These are phyloP conservation scores for Lordiphosa andalusiaca DNA, from an alignment of 2,888 invertebrate species.

Conservation along the genomic window DNA sequence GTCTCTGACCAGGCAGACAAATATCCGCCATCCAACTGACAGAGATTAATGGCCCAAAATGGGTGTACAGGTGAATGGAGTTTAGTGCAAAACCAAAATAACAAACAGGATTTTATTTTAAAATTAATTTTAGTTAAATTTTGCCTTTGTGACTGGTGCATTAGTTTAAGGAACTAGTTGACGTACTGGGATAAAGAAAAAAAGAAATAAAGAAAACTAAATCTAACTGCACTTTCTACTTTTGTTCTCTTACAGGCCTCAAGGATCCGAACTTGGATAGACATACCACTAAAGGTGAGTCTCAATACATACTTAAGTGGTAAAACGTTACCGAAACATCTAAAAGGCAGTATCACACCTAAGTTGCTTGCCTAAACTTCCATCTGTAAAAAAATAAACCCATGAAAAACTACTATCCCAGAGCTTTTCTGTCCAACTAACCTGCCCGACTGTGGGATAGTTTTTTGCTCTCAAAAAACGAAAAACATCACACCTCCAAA, in stretches of 20 bases:
- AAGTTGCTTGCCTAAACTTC: no score
- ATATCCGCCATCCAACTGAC: conserved; percentile 34
- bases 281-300: conserved; percentile 68
- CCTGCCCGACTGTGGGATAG: no score
- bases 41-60: conserved; percentile 47
- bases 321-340: neutral
- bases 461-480: no score
- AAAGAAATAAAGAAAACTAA: no score
- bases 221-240: conserved; percentile 14
- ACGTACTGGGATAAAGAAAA: no score
- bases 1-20: conserved; percentile 22
- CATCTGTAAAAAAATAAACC: no score
- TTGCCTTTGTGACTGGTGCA: no score
- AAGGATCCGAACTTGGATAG: conserved; percentile 77
- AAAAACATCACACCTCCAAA: no score
- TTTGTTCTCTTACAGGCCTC: conserved; percentile 61
- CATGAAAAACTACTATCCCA: no score
- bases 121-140: no score
- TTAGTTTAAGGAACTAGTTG: no score
- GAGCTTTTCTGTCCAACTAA: no score
- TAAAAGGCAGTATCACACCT: neutral
- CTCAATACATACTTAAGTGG: conserved; percentile 1
- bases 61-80: neutral
- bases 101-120: neutral
- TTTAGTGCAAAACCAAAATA: neutral